phyloP scores from a whole-genome alignment of 1,140 invertebrate genomes.

The Fragariocoptes setiger region DNA sequence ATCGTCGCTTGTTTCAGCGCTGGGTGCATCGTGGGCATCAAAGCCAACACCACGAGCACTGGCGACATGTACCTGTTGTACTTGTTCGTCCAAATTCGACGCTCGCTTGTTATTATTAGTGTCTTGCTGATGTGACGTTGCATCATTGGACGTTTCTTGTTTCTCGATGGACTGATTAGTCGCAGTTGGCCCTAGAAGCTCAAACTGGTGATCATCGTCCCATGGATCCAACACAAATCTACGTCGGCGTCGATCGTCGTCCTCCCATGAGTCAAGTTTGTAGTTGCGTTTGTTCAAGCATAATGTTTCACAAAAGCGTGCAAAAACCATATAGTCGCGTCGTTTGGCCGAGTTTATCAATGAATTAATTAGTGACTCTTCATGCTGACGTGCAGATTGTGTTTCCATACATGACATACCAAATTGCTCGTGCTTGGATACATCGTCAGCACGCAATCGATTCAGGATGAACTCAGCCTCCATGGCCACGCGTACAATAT shows the following conservation, averaged over 20 bases:
- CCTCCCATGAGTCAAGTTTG: slow-evolving; percentile 93
- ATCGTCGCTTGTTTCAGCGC: no score
- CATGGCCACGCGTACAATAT: slow-evolving; percentile 95
- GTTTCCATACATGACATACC: slow-evolving; percentile 2
- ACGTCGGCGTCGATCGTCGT: slow-evolving; percentile 72
- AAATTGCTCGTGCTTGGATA: slow-evolving; percentile 93
- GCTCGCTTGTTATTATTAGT: no score
- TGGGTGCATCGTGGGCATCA: no score
- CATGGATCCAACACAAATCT: slow-evolving; percentile 76
- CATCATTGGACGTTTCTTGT: no score
- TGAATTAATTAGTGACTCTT: slow-evolving; percentile 9
- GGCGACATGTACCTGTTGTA: no score
- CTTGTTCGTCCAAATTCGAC: no score
- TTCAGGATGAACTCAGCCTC: slow-evolving; percentile 98
- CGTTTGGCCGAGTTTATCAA: slow-evolving; percentile 8
- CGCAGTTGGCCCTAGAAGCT: no score
- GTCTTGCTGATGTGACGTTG: no score
- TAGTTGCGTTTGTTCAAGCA: slow-evolving; percentile 20
- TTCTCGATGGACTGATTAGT: no score
- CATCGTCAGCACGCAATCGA: slow-evolving; percentile 89
- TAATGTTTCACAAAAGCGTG: slow-evolving; percentile 6
- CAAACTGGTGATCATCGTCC: not conserved
- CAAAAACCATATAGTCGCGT: slow-evolving; percentile 8
- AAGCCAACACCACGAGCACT: no score
- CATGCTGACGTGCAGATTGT: slow-evolving; percentile 4